Conservation (phyloP, 2,888 invertebrate species). For the Drosophila pegasa region DNA sequence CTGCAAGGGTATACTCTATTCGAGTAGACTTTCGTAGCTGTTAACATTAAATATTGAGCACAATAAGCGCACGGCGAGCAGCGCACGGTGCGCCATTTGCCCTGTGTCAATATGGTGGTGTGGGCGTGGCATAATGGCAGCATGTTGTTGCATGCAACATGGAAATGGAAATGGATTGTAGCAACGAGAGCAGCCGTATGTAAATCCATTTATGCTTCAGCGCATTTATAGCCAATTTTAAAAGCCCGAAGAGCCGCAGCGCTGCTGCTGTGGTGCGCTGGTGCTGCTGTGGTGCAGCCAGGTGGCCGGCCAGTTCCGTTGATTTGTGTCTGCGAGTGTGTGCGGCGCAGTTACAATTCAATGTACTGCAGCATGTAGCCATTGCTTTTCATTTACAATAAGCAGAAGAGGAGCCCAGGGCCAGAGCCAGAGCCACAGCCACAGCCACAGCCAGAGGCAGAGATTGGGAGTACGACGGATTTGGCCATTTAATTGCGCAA, state of each 20-base stretch:
- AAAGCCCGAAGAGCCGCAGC: slow-evolving; percentile 48
- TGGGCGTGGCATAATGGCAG: slow-evolving; percentile 11
- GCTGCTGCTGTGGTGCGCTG: background rate
- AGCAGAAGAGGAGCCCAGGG: background rate
- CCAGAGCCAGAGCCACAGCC: background rate
- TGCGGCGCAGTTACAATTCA: slow-evolving; percentile 39
- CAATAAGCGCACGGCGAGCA: slow-evolving; percentile 23
- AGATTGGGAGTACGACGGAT: background rate
- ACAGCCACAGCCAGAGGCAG: background rate
- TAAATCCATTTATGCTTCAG: slow-evolving; percentile 78
- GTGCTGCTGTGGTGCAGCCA: slow-evolving; percentile 14
- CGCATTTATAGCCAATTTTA: slow-evolving; percentile 78
- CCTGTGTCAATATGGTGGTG: background rate
- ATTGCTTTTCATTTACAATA: slow-evolving; percentile 19
- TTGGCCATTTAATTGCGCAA: slow-evolving; percentile 70
- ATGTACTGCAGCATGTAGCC: slow-evolving; percentile 29
- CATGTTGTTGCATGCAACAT: slow-evolving; percentile 69
- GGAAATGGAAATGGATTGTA: slow-evolving; percentile 57
- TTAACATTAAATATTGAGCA: slow-evolving; percentile 47
- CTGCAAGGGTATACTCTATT: background rate
- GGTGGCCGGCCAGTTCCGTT: slow-evolving; percentile 28
- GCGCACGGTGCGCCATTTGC: slow-evolving; percentile 3
- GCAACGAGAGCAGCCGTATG: slow-evolving; percentile 76
- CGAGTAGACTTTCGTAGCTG: background rate
- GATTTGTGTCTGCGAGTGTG: slow-evolving; percentile 44